Conservation (phyloP, 2,797 vertebrate species). For the Enteromius afrohamiltoni region DNA sequence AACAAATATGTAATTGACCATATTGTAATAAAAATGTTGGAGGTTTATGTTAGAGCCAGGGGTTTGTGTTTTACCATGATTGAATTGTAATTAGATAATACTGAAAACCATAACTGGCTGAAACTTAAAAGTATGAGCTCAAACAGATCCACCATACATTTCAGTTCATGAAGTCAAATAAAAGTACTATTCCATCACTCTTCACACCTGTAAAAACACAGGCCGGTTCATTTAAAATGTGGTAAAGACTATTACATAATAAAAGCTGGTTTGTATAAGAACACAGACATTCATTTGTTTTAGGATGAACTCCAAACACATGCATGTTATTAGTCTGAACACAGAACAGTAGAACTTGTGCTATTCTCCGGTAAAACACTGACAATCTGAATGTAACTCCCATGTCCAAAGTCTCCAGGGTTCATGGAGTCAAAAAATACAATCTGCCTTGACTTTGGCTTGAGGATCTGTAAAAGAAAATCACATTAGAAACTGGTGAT, state of each 20-base stretch:
- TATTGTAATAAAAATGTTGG: neutral
- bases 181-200: conserved; percentile 13
- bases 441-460: conserved; percentile 31
- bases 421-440: conserved; percentile 28
- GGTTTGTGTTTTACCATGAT: conserved; percentile 3
- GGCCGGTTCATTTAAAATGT: neutral
- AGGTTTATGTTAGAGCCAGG: conserved; percentile 7
- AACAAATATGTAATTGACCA: neutral
- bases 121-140: neutral
- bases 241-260: neutral
- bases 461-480: conserved; percentile 23
- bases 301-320: conserved; percentile 8
- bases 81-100: neutral
- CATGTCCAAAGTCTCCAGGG: conserved; percentile 22
- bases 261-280: conserved; percentile 2
- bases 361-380: neutral
- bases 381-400: neutral
- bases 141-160: neutral
- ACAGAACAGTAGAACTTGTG: neutral
- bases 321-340: neutral
- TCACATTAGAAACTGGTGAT: conserved; percentile 10
- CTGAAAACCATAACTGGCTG: neutral
- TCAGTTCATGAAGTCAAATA: neutral
- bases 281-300: neutral
- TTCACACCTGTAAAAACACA: neutral